Percentiles rank a stretch among this genome's conserved stretches.
Conservation (phyloP, 2,797 vertebrate species). For the Crax fasciolata region DNA sequence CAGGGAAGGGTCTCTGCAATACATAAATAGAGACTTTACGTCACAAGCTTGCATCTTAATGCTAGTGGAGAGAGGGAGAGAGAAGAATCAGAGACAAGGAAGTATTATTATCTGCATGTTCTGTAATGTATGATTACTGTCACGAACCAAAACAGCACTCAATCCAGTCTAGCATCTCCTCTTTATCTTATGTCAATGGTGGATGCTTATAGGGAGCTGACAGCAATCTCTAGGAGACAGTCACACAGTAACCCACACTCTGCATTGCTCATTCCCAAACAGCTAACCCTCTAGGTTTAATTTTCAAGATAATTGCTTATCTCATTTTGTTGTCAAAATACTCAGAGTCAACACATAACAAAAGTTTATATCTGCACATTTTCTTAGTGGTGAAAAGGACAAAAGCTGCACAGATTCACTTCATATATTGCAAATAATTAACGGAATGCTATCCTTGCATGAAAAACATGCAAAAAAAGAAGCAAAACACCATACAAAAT, state of each 20-base stretch:
- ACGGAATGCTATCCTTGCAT: not conserved
- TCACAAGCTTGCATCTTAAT: not conserved
- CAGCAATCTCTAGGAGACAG: not conserved
- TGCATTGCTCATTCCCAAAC: not conserved
- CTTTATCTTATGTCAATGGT: not conserved
- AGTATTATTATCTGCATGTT: not conserved
- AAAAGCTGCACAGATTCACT: not conserved
- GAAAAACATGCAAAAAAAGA: not conserved
- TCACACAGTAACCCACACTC: not conserved
- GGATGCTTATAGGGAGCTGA: not conserved
- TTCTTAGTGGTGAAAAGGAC: not conserved
- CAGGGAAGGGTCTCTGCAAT: constrained; percentile 84
- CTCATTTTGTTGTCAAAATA: not conserved
- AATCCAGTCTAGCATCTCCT: not conserved
- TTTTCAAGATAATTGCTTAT: not conserved
- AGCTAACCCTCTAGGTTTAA: not conserved
- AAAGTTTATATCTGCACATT: not conserved
- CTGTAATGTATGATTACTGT: not conserved
- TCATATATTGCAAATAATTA: not conserved
- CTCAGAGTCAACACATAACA: not conserved
- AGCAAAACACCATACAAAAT: not conserved
- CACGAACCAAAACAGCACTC: rapidly evolving
- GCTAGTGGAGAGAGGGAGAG: not conserved
- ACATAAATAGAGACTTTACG: not conserved
- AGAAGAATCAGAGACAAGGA: not conserved